Base-by-base conservation (phyloP, 2,113 vertebrate species). In the Aix galericulata region DNA sequence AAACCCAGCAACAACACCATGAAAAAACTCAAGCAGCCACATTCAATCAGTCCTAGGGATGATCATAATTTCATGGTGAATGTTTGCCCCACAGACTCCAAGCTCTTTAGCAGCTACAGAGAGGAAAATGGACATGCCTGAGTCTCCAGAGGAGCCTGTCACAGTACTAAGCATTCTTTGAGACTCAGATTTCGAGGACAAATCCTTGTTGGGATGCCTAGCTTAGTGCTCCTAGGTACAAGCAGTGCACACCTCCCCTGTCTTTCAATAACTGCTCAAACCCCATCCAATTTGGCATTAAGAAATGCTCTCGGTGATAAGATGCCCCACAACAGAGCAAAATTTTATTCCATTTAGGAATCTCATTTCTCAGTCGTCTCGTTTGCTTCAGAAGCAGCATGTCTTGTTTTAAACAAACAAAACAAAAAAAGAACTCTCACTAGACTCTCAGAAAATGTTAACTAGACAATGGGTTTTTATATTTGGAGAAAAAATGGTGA, bases 241-340 rank as follows among this genome's bases (percentile, higher is more conserved):
- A 71, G 52, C 36, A 77, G 22, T n/a, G 46, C n/a, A 81, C 26
- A 48, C 16, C 29, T 81, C 40, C 29, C 17, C 55, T 73, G 48
- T 31, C 42, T 73, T 52, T 82, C 48, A 50, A 8, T 53, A 63
- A 31, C 16, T 68, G 50, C 34, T 73, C 55, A 82, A 20, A 81
- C 74, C 32, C 18, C 7, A 17, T 60, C 17, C 20, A 36, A 29
- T 64, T 55, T 1, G 3, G n/a, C 22, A 17, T 60, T 52, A 67
- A 50, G 38, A 60, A 60, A 59, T 29, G 16, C 4, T 22, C 7
- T 25, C 1, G 1, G 56, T 77, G 52, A 25, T 67, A 25, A 0
- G 0, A 52, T 79, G 42, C 27, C 32, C 29, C 18, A 50, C 22
- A 69, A 42, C 53, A 63, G 11, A 89, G 25, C 16, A 58, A 31